phyloP scores from a whole-genome alignment of 2,888 invertebrate genomes.

The Chesias legatella region DNA sequence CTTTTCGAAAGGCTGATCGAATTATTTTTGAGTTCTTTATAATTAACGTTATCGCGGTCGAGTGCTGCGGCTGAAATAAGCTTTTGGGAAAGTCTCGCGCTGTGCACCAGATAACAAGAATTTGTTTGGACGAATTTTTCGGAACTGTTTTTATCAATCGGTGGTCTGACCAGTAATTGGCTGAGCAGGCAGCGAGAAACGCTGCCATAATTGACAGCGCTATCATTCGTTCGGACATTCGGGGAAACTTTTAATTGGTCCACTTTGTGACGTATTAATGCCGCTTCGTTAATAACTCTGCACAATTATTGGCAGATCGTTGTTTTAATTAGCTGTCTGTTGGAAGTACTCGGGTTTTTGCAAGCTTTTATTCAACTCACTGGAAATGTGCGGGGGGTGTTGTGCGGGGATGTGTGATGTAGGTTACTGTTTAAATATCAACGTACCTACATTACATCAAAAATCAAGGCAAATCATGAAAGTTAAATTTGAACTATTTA shows the following conservation, averaged over 20 bases:
- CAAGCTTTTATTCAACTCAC: too few species aligned
- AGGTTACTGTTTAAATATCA: too few species aligned
- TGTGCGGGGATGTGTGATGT: too few species aligned
- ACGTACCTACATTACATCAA: too few species aligned
- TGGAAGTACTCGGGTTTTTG: too few species aligned
- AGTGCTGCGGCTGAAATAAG: slow-evolving; percentile 49
- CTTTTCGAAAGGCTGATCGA: slow-evolving; percentile 39
- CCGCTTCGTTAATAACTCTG: slow-evolving; percentile 72
- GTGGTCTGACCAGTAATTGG: slow-evolving; percentile 68
- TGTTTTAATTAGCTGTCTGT: slow-evolving; percentile 64
- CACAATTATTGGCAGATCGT: slow-evolving; percentile 72
- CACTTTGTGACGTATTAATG: slow-evolving; percentile 73
- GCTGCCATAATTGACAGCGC: slow-evolving; percentile 72
- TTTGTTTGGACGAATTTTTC: slow-evolving; percentile 71
- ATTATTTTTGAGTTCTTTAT: slow-evolving; percentile 51
- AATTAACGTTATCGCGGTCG: slow-evolving; percentile 59
- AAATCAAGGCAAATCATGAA: too few species aligned
- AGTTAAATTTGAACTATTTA: too few species aligned
- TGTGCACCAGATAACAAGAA: slow-evolving; percentile 66
- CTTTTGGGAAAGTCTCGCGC: slow-evolving; percentile 48
- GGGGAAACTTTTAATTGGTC: slow-evolving; percentile 79
- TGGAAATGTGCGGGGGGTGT: too few species aligned
- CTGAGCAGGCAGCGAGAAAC: slow-evolving; percentile 56
- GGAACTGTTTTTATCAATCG: slow-evolving; percentile 75
- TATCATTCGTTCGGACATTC: slow-evolving; percentile 74